A percentile compares a stretch with the other conserved stretches of the same genome.
Evolutionary conservation across 2,888 invertebrate species (phyloP).

Genomic region (Epistrophe eligans): DNA sequence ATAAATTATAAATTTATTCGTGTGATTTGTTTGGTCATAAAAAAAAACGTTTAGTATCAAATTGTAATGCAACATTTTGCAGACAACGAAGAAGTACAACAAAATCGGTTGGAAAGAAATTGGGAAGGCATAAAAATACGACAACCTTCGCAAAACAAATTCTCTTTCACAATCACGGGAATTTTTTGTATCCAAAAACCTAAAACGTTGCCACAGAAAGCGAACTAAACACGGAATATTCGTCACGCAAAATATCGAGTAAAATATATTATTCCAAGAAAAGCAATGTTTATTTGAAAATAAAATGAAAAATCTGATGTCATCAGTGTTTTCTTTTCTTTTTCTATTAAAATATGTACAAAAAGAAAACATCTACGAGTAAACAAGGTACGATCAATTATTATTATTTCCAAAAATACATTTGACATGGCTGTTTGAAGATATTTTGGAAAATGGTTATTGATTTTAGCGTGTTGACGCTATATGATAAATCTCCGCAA

Average conservation of each 20-base stretch:
- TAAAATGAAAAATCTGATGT: conserved; percentile 5
- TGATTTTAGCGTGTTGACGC: conserved; percentile 29
- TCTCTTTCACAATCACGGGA: no score
- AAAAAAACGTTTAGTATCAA: no score
- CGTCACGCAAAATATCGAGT: conserved; percentile 12
- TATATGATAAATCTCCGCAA: conserved; percentile 32
- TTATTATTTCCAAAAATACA: conserved; percentile 19
- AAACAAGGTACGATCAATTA: neutral
- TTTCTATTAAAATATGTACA: neutral
- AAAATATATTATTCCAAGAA: neutral
- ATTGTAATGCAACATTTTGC: no score
- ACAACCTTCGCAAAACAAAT: no score
- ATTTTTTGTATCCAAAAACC: no score
- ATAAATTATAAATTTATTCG: no score
- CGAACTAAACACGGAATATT: neutral
- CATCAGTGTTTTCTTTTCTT: neutral
- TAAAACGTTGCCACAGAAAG: no score
- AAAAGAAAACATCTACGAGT: conserved; percentile 3
- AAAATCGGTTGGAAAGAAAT: no score
- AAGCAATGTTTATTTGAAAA: neutral
- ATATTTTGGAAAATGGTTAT: conserved; percentile 21
- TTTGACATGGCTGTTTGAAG: neutral
- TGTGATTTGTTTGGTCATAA: no score
- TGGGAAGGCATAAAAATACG: no score
- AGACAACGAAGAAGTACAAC: no score